Evolutionary conservation across 92 coral and sea anemone species (phyloP).

Genomic region (Plumapathes pennacea): DNA sequence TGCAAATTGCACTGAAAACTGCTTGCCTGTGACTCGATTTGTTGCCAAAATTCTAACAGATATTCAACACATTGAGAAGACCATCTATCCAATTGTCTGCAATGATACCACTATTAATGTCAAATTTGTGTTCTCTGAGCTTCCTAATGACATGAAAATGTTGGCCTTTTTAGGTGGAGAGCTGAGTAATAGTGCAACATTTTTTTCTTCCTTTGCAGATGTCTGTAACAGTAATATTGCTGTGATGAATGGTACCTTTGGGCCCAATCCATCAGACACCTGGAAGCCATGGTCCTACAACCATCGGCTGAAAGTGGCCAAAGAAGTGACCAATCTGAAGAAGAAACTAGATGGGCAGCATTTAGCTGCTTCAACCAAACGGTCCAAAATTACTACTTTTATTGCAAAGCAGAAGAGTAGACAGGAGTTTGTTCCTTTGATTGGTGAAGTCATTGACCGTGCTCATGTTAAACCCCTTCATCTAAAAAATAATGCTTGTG

Average conservation of each 20-base stretch:
- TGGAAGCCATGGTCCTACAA: constrained; percentile 63
- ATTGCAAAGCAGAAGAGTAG: constrained; percentile 45
- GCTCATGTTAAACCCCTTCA: constrained; percentile 69
- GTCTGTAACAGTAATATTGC: constrained; percentile 24
- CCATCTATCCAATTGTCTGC: constrained; percentile 6
- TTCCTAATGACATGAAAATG: constrained; percentile 75
- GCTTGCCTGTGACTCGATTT: constrained; percentile 39
- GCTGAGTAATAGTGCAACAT: constrained; percentile 43
- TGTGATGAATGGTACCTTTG: constrained; percentile 37
- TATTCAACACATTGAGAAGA: constrained; percentile 22
- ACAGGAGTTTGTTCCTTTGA: constrained; percentile 63
- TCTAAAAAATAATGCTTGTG: constrained; percentile 68
- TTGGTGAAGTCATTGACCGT: constrained; percentile 46
- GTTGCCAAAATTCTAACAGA: constrained; percentile 22
- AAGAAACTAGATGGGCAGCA: constrained; percentile 10
- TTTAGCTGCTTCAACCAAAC: constrained; percentile 20
- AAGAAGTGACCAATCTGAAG: constrained; percentile 29
- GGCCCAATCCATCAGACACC: neutral
- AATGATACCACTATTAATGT: constrained; percentile 27
- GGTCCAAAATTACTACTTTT: constrained; percentile 30
- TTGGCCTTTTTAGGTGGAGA: constrained; percentile 55
- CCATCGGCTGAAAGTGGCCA: constrained; percentile 28
- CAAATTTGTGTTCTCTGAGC: constrained; percentile 36
- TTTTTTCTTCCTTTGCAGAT: constrained; percentile 66
- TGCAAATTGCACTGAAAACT: constrained; percentile 54